Evolutionary conservation across 2,888 invertebrate species (phyloP), one percentile per base, ranked within the genome.

Genomic region (Agelastica alni): DNA sequence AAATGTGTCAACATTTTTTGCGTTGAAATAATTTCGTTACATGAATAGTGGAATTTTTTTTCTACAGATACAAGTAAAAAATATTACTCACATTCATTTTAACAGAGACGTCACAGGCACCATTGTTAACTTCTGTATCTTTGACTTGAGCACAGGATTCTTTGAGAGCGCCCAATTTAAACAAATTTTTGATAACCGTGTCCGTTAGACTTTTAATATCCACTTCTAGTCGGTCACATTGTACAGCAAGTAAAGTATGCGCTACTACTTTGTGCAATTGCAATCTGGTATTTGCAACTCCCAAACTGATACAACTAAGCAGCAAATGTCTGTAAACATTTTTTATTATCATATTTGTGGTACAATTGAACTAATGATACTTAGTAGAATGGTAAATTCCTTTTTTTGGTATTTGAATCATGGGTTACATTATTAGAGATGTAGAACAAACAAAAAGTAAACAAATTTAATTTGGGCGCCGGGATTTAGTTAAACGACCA

Each of bases 231-330:
- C 74, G 74, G 3, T 75, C 67, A 10, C 49, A 62, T 72, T 90
- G 88, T n/a, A 86, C 81, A 1, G 82, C 79, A 41, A 91, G 72
- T 43, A 94, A 77, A 0, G 91, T 87, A 42, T 76, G 75, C 2
- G 71, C 71, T n/a, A 85, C 70, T 43, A 92, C 75, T 2, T 74
- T 70, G 41, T 80, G 78, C 14, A 90, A 73, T 39, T 78, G 74
- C 0, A 64, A 65, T 22, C 83, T 77, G 2, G 82, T 83, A 51
- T 72, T 75, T 0, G 88, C 87, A 28, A 89, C 77, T 0, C 80
- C 78, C 14, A 90, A 77, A 32, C 87, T 85, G 55, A 88, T 84
- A 1, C 85, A 85, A 69, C 88, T 88, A 12, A 92, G 75, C 53
- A 91, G 75, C 44, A 91, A 77, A 32, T 83, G 80, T 64, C 83